Percentiles rank a stretch among this genome's conserved stretches.
Evolutionary conservation across 2,797 vertebrate genomes (phyloP).

Genomic region (Enteromius viviparus): DNA sequence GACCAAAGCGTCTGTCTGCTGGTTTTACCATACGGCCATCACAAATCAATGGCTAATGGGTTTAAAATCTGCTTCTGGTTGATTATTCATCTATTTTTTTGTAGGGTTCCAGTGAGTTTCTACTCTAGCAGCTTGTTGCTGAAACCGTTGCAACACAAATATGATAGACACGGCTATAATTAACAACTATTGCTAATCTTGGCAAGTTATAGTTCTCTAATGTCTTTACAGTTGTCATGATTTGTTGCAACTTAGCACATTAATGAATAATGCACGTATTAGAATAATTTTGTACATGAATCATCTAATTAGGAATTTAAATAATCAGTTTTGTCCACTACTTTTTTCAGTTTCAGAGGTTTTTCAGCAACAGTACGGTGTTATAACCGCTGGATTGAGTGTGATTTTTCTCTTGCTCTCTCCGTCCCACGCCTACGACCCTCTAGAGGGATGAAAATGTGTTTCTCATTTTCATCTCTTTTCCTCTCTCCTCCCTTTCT

Average conservation of each 20-base stretch:
- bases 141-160: background rate
- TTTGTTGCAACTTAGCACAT: background rate
- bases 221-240: background rate
- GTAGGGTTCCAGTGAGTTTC: background rate
- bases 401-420: conserved; percentile 55
- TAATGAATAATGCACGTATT: background rate
- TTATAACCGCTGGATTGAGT: background rate
- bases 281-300: background rate
- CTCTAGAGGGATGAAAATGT: conserved; percentile 73
- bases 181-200: background rate
- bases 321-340: background rate
- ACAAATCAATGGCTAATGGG: background rate
- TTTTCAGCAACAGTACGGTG: background rate
- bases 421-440: conserved; percentile 61
- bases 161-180: background rate
- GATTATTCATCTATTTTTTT: background rate
- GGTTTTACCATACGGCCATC: background rate
- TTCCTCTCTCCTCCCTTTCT: conserved; percentile 45
- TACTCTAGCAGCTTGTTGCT: background rate
- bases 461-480: conserved; percentile 75
- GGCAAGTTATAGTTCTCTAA: background rate
- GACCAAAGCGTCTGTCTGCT: background rate
- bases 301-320: no score
- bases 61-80: background rate
- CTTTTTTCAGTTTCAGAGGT: background rate